Evolutionary conservation across 2,113 vertebrate species (phyloP).

Genomic region (Ploceus nigricollis): DNA sequence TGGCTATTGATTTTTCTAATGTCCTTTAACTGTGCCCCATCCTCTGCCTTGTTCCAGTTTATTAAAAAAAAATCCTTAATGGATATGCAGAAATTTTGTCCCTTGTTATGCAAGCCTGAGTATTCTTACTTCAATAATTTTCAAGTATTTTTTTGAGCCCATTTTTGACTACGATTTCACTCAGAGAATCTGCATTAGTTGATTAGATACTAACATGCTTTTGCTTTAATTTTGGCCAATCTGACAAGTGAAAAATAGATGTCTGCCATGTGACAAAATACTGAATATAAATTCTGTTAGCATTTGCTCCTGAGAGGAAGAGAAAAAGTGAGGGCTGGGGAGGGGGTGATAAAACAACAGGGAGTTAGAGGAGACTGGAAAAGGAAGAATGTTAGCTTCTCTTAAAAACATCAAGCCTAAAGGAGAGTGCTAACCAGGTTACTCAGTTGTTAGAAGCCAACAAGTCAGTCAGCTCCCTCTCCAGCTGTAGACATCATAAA

Average conservation of each 20-base stretch:
- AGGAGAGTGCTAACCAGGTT: not conserved
- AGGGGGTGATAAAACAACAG: not conserved
- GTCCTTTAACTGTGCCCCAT: not conserved
- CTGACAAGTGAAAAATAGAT: slow-evolving; percentile 49
- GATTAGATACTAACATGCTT: not conserved
- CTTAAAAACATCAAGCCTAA: not conserved
- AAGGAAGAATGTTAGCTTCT: not conserved
- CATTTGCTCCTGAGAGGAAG: slow-evolving; percentile 3
- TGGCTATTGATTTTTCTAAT: slow-evolving; percentile 6
- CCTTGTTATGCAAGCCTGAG: not conserved
- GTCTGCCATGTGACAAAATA: slow-evolving; percentile 10
- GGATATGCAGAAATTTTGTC: not conserved
- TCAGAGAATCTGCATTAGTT: not conserved
- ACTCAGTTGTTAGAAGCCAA: not conserved
- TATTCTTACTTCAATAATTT: slow-evolving; percentile 9
- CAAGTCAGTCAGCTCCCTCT: not conserved
- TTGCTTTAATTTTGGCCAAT: slow-evolving; percentile 35
- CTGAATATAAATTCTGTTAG: slow-evolving; percentile 52
- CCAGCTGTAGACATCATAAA: not conserved
- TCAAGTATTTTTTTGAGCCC: not conserved
- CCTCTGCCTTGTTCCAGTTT: not conserved
- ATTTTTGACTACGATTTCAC: not conserved
- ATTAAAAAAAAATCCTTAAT: not conserved
- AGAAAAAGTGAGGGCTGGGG: not conserved
- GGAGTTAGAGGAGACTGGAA: not conserved